Percentiles rank a stretch among this genome's conserved stretches.
Conservation (phyloP, 2,888 invertebrate species). For the Drymonia ruficornis region DNA sequence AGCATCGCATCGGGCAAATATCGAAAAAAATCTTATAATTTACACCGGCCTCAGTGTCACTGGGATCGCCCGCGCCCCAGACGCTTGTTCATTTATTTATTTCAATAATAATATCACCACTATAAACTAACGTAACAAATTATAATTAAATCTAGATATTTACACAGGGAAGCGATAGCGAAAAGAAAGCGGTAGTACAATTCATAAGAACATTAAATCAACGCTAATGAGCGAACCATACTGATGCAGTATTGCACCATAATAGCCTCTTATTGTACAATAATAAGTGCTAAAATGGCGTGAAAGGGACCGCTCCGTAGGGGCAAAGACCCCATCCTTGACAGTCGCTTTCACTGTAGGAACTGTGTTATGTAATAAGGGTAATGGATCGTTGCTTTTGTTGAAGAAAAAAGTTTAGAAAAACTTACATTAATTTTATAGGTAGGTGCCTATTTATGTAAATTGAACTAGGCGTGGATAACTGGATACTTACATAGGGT, state of each 20-base stretch:
- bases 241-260: constrained; percentile 22
- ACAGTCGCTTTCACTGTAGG: constrained; percentile 46
- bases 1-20: too few species aligned
- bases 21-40: too few species aligned
- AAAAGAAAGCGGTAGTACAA: constrained; percentile 41
- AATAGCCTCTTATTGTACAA: constrained; percentile 27
- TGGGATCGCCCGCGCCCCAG: too few species aligned
- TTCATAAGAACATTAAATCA: constrained; percentile 43
- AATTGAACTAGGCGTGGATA: too few species aligned
- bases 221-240: constrained; percentile 38
- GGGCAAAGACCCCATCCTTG: constrained; percentile 55
- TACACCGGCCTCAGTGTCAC: too few species aligned
- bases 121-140: too few species aligned
- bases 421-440: too few species aligned
- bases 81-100: too few species aligned
- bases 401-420: background rate
- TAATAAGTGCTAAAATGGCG: constrained; percentile 34
- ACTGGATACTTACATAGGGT: too few species aligned
- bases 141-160: too few species aligned
- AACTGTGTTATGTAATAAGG: constrained; percentile 30
- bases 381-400: constrained; percentile 15
- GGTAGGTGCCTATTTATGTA: too few species aligned
- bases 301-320: constrained; percentile 23
- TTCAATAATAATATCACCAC: too few species aligned
- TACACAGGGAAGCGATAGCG: constrained; percentile 20